phyloP scores from a whole-genome alignment of 2,888 invertebrate genomes.

The Ametastegia equiseti region DNA sequence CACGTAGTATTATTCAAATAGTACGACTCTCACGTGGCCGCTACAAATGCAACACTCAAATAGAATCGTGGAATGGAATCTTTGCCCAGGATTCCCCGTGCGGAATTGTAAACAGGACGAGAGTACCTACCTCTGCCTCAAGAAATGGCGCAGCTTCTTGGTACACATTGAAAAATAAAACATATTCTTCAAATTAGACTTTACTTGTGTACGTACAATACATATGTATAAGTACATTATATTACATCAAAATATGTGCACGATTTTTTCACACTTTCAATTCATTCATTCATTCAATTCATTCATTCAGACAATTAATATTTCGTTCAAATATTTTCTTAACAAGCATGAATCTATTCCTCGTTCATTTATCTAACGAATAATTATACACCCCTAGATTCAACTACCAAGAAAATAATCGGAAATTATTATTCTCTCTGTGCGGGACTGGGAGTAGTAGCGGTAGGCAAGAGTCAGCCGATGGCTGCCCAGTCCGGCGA shows the following conservation, averaged over 20 bases:
- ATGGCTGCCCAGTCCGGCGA: not conserved
- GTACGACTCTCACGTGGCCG: slow-evolving; percentile 28
- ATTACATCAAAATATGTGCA: not conserved
- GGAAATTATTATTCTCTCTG: not conserved
- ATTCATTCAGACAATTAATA: not conserved
- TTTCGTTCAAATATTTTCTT: too few relatives aligned
- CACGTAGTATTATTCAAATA: slow-evolving; percentile 41
- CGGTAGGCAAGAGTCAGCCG: slow-evolving; percentile 27
- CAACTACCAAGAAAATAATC: not conserved
- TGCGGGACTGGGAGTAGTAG: slow-evolving; percentile 20
- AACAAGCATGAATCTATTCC: too few relatives aligned
- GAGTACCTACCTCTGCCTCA: not conserved
- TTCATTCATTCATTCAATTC: not conserved
- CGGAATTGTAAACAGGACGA: slow-evolving; percentile 33
- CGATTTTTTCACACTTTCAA: not conserved
- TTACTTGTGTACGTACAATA: not conserved
- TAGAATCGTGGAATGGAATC: slow-evolving; percentile 40
- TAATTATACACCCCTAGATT: not conserved
- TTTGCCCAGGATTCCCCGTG: slow-evolving; percentile 16
- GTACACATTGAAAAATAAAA: not conserved
- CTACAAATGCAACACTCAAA: slow-evolving; percentile 40
- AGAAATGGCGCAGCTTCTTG: slow-evolving; percentile 5
- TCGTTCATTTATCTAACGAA: not conserved
- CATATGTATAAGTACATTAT: too few relatives aligned
- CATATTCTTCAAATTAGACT: not conserved